Evolutionary conservation across 2,797 vertebrate genomes (phyloP).

Genomic region (Platalea minor): DNA sequence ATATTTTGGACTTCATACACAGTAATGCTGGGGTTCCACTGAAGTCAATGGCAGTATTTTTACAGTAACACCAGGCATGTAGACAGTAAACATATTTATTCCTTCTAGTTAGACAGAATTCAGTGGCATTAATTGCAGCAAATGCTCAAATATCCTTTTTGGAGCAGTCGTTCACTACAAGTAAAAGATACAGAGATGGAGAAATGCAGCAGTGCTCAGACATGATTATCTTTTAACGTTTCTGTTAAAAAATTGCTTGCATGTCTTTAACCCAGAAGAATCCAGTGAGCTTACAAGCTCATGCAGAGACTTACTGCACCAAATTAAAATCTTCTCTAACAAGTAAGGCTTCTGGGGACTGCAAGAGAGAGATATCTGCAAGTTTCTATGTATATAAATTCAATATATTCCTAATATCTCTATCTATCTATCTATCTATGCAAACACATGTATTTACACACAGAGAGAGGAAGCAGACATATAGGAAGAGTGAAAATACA

Average conservation of each 20-base stretch:
- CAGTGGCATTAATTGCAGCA: not conserved
- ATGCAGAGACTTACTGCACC: not conserved
- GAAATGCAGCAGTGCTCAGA: not conserved
- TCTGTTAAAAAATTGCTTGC: not conserved
- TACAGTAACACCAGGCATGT: not conserved
- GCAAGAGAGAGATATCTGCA: not conserved
- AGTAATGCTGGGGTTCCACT: not conserved
- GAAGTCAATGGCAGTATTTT: not conserved
- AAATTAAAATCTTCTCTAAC: not conserved
- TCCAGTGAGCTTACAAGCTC: not conserved
- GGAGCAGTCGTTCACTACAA: not conserved
- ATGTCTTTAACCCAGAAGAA: not conserved
- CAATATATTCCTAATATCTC: not conserved
- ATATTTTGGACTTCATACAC: not conserved
- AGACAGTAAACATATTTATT: not conserved
- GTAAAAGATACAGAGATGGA: not conserved
- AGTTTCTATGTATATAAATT: not conserved
- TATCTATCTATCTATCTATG: not conserved
- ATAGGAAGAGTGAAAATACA: not conserved
- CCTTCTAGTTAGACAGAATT: not conserved
- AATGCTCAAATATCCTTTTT: not conserved
- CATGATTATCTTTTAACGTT: not conserved
- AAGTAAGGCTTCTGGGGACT: not conserved
- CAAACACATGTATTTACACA: not conserved
- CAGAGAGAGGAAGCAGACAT: not conserved